These are phyloP conservation scores for Meloidogyne exigua DNA, from an alignment of 1,140 invertebrate species.

Conservation along the genomic window DNA sequence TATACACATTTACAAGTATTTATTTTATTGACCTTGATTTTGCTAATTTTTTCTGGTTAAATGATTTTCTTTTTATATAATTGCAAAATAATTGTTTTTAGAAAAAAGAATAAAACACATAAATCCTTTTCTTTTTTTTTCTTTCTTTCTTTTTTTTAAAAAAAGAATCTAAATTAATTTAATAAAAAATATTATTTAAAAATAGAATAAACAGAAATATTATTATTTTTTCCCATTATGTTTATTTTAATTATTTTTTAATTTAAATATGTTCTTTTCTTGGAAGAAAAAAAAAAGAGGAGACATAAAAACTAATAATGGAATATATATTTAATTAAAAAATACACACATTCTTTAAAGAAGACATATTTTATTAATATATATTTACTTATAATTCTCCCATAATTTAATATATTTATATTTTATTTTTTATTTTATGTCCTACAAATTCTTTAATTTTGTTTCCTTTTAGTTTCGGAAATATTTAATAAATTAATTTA, in stretches of 20 bases:
- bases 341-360: too few species aligned
- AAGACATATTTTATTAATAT: too few species aligned
- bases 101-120: neutral
- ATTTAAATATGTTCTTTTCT: neutral
- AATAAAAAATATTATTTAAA: conserved; percentile 11
- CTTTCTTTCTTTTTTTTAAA: too few species aligned
- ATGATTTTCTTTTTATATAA: neutral
- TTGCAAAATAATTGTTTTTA: neutral
- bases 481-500: too few species aligned
- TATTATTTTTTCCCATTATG: neutral
- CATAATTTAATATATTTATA: too few species aligned
- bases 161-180: conserved; percentile 2
- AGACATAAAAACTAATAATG: neutral
- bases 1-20: too few species aligned
- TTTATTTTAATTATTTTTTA: neutral
- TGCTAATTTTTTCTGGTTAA: conserved; percentile 11
- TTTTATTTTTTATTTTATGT: too few species aligned
- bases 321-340: too few species aligned
- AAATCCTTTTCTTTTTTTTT: neutral
- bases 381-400: too few species aligned
- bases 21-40: neutral
- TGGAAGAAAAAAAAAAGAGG: neutral
- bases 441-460: too few species aligned
- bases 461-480: too few species aligned
- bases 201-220: neutral